Conservation (phyloP, 2,888 invertebrate species). For the Synanthedon tipuliformis region DNA sequence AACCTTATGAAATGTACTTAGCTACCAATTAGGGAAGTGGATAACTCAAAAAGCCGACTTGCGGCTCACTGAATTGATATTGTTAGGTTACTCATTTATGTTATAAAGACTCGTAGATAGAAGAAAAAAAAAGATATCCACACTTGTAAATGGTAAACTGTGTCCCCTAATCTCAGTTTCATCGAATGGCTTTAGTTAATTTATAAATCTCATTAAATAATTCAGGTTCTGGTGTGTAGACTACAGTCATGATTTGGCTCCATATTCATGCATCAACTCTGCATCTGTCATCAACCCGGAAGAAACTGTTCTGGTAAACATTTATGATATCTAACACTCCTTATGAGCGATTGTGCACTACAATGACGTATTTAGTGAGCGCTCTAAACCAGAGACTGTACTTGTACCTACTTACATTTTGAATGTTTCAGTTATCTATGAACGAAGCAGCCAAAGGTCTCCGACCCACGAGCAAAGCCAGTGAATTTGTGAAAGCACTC, state of each 20-base stretch:
- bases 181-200: no score
- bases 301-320: slow-evolving; percentile 86
- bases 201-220: background rate
- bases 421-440: slow-evolving; percentile 51
- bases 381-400: background rate
- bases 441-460: slow-evolving; percentile 55
- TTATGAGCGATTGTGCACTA: no score
- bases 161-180: no score
- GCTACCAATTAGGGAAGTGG: no score
- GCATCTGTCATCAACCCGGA: slow-evolving; percentile 96
- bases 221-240: slow-evolving; percentile 97
- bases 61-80: no score
- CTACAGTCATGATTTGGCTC: slow-evolving; percentile 91
- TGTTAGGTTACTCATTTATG: no score
- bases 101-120: no score
- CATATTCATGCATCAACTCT: slow-evolving; percentile 93
- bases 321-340: background rate
- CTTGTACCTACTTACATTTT: no score
- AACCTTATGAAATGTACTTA: no score
- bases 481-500: slow-evolving; percentile 46
- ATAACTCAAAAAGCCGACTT: no score
- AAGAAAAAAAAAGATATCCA: no score
- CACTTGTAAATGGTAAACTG: no score
- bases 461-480: slow-evolving; percentile 45
- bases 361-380: background rate